These are phyloP conservation scores for Danio jaintianensis DNA, from an alignment of 2,797 vertebrate species.

Conservation along the genomic window DNA sequence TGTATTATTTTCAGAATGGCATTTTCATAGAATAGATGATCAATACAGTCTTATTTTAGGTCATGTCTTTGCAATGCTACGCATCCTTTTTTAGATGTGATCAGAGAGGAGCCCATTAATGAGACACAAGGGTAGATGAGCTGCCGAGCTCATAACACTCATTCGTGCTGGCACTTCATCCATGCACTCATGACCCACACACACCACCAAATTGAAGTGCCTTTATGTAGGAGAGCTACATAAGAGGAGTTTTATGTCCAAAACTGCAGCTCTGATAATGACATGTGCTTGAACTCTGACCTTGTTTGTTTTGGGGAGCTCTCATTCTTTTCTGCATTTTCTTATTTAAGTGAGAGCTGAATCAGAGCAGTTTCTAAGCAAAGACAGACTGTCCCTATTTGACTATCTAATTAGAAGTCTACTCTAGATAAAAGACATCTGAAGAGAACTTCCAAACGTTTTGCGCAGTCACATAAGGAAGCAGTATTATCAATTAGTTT, in stretches of 20 bases:
- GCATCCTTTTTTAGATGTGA: constrained; percentile 43
- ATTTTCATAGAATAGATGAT: neutral
- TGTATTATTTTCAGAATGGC: neutral
- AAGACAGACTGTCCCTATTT: constrained; percentile 7
- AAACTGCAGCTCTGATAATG: constrained; percentile 13
- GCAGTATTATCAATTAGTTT: neutral
- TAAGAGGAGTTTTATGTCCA: neutral
- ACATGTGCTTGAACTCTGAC: constrained; percentile 19
- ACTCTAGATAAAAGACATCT: neutral
- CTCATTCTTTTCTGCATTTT: constrained; percentile 9
- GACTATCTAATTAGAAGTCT: constrained; percentile 23
- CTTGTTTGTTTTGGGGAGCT: constrained; percentile 20
- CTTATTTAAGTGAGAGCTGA: neutral
- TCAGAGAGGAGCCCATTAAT: constrained; percentile 49
- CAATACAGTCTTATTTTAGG: constrained; percentile 27
- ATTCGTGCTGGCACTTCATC: constrained; percentile 27
- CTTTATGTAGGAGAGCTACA: neutral
- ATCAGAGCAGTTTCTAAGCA: constrained; percentile 11
- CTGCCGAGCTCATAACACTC: constrained; percentile 31
- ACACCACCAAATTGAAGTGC: constrained; percentile 8
- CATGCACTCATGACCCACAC: neutral
- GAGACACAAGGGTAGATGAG: constrained; percentile 38
- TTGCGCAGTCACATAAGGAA: neutral
- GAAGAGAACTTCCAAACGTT: neutral
- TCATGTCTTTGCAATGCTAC: constrained; percentile 14